These are phyloP conservation scores for Aramus guarauna DNA, from an alignment of 2,113 vertebrate genomes.

Conservation along the genomic window DNA sequence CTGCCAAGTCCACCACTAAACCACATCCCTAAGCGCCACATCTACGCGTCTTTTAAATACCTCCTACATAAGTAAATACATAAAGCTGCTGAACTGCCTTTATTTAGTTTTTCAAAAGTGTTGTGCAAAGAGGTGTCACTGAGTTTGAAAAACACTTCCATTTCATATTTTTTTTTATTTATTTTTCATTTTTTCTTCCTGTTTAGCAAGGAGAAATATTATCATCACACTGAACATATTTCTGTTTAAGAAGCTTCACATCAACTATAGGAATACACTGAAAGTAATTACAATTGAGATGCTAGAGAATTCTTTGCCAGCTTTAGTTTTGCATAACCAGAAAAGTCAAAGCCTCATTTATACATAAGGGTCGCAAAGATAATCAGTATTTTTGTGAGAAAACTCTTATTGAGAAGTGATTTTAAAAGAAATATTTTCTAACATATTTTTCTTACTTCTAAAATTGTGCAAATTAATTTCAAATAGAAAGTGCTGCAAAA, in stretches of 20 bases:
- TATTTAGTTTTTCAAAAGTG: neutral
- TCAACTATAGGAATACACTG: neutral
- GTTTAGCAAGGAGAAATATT: neutral
- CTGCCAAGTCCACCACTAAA: neutral
- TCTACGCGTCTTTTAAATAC: neutral
- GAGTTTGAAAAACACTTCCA: neutral
- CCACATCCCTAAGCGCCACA: neutral
- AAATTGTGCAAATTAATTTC: neutral
- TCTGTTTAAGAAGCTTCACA: neutral
- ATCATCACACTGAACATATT: neutral
- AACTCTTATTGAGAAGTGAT: neutral
- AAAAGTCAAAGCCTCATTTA: neutral
- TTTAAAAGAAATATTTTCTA: neutral
- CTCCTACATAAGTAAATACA: neutral
- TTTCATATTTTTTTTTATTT: neutral
- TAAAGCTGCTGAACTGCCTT: neutral
- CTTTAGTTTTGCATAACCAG: neutral
- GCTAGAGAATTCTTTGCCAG: neutral
- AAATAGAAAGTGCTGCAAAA: neutral
- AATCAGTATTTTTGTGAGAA: neutral
- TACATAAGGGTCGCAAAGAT: neutral
- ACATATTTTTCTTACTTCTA: neutral
- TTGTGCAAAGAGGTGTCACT: neutral
- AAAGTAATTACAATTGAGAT: neutral
- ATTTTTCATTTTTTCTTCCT: neutral